Conservation (phyloP, 1,140 invertebrate species). For the Psix sp. region DNA sequence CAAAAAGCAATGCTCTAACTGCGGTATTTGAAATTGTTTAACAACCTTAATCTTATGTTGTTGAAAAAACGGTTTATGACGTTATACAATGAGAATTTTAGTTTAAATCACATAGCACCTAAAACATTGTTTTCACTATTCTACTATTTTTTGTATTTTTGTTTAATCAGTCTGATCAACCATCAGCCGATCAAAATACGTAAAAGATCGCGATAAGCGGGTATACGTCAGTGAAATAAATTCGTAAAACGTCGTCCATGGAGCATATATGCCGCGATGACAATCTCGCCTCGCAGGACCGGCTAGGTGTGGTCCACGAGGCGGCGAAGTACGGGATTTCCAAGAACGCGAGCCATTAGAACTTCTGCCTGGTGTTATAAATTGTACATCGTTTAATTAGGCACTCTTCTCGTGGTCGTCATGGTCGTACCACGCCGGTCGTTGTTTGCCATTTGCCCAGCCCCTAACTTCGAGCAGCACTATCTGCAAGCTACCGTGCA, state of each 20-base stretch:
- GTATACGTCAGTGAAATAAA: conserved; percentile 56
- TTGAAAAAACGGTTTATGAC: no score
- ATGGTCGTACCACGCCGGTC: conserved; percentile 63
- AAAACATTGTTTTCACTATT: no score
- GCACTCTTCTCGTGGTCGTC: conserved; percentile 63
- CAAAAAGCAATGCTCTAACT: no score
- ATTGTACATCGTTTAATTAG: conserved; percentile 79
- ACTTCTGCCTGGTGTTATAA: conserved; percentile 76
- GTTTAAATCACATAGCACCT: no score
- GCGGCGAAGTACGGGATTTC: conserved; percentile 71
- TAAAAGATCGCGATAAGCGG: conserved; percentile 31
- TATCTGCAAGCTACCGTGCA: conserved; percentile 69
- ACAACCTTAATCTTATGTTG: no score
- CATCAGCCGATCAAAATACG: conserved; percentile 40
- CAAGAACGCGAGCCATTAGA: conserved; percentile 77
- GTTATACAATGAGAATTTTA: no score
- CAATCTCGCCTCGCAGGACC: conserved; percentile 63
- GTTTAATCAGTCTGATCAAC: no score
- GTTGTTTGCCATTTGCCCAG: conserved; percentile 73
- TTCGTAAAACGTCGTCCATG: conserved; percentile 51
- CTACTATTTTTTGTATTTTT: no score
- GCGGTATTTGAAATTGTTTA: no score
- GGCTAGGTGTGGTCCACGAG: conserved; percentile 75
- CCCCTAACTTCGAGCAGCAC: conserved; percentile 38
- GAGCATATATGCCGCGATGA: conserved; percentile 59